Evolutionary conservation across 2,797 vertebrate genomes (phyloP).

Genomic region (Myotis myotis): DNA sequence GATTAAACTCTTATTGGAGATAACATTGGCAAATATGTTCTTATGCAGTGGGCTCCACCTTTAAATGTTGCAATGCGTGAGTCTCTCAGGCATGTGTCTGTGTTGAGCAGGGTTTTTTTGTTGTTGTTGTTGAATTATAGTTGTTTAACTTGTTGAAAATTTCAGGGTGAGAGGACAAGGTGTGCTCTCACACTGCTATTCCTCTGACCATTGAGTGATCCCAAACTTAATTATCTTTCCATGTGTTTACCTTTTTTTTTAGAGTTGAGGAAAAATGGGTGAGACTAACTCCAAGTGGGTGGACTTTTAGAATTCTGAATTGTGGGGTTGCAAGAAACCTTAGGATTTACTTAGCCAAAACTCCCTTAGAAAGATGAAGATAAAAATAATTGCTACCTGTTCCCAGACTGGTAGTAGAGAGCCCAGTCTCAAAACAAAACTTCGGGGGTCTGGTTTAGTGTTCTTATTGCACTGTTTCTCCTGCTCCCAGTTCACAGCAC

Average conservation of each 20-base stretch:
- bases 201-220: background rate
- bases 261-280: background rate
- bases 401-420: background rate
- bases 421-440: background rate
- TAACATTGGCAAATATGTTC: too few relatives aligned
- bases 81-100: too few relatives aligned
- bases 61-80: too few relatives aligned
- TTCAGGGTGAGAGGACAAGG: too few relatives aligned
- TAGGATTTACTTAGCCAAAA: background rate
- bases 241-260: background rate
- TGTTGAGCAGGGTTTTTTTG: too few relatives aligned
- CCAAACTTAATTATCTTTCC: background rate
- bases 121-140: too few relatives aligned
- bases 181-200: too few relatives aligned
- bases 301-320: background rate
- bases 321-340: background rate
- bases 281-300: background rate
- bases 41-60: too few relatives aligned
- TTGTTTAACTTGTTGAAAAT: too few relatives aligned
- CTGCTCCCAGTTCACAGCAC: background rate
- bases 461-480: rapidly evolving
- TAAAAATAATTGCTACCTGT: background rate
- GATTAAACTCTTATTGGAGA: too few relatives aligned
- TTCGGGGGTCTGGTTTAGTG: background rate
- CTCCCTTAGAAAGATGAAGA: background rate